Conservation (phyloP, 2,797 vertebrate species). For the Coracias cyanogaster region DNA sequence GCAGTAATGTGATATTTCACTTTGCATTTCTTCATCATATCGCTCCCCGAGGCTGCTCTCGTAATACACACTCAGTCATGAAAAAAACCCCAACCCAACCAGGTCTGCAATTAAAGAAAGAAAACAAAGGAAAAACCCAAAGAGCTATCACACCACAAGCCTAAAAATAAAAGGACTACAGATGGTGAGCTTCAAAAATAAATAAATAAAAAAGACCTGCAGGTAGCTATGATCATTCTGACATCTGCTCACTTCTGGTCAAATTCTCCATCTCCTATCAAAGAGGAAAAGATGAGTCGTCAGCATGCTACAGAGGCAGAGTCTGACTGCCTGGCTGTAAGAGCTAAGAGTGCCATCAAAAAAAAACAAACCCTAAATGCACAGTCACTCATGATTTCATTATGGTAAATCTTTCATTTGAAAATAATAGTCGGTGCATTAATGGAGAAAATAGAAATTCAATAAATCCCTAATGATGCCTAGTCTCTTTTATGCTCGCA, state of each 20-base stretch:
- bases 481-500: background rate
- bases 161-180: background rate
- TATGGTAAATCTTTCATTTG: constrained; percentile 11
- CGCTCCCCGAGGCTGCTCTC: background rate
- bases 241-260: background rate
- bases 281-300: background rate
- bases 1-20: background rate
- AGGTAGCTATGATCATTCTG: background rate
- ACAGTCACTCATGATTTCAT: constrained; percentile 18
- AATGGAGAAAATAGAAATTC: constrained; percentile 37
- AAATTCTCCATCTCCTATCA: background rate
- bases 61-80: background rate
- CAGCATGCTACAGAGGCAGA: background rate
- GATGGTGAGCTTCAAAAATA: background rate
- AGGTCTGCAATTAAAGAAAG: background rate
- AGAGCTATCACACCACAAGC: background rate
- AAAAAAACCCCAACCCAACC: background rate
- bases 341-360: background rate
- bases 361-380: background rate
- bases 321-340: background rate
- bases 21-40: background rate
- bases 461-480: constrained; percentile 16
- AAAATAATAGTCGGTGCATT: constrained; percentile 3
- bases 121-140: background rate
- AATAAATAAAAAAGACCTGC: background rate